Evolutionary conservation across 2,113 vertebrate species (phyloP).

Genomic region (Sinocyclocheilus anshuiensis): DNA sequence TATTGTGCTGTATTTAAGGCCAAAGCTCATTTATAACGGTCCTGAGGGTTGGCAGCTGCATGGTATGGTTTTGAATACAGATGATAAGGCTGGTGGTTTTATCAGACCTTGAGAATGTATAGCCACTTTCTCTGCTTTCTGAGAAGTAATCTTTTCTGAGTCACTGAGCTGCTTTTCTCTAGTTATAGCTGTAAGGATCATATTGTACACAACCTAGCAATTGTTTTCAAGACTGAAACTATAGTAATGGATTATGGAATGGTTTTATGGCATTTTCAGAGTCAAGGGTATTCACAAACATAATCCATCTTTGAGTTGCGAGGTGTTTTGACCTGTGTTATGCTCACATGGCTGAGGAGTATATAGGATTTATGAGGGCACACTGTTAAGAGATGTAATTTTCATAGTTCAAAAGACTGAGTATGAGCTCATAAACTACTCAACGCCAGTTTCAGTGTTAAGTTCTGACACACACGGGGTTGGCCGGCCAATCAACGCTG

Average conservation of each 20-base stretch:
- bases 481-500: not conserved
- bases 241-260: not conserved
- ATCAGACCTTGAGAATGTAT: not conserved
- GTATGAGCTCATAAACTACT: not conserved
- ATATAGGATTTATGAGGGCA: not conserved
- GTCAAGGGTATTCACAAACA: not conserved
- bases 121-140: not conserved
- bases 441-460: not conserved
- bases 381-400: not conserved
- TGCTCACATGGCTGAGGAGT: not conserved
- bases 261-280: not conserved
- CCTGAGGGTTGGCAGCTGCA: not conserved
- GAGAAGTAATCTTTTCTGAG: conserved; percentile 56
- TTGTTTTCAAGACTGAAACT: not conserved
- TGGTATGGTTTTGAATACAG: not conserved
- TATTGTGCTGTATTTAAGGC: not conserved
- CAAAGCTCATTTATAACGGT: not conserved
- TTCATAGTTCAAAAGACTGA: not conserved
- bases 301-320: not conserved
- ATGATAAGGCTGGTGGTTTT: not conserved
- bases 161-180: not conserved
- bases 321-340: not conserved
- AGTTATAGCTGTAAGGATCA: not conserved
- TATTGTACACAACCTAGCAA: not conserved
- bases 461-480: not conserved